Evolutionary conservation across 2,888 invertebrate genomes (phyloP), one percentile per base, ranked within the genome.

Genomic region (Micropterix aruncella): DNA sequence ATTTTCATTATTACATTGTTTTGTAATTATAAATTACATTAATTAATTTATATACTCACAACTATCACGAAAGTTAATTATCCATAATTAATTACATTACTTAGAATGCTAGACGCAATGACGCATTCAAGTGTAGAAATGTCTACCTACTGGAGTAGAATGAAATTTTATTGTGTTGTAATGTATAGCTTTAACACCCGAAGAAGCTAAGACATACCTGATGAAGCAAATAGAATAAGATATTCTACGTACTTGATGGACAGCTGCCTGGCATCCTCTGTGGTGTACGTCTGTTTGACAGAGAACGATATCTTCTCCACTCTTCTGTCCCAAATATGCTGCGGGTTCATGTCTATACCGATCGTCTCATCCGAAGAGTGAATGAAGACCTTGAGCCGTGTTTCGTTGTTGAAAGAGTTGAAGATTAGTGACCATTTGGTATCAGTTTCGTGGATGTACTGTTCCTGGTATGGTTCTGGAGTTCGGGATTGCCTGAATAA

Each of bases 211-310:
- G n/a, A n/a, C n/a, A n/a, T n/a, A n/a, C n/a, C n/a, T n/a, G n/a
- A n/a, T n/a, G n/a, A n/a, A n/a, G n/a, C n/a, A n/a, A n/a, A n/a
- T n/a, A n/a, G n/a, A n/a, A n/a, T n/a, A n/a, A n/a, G n/a, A n/a
- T n/a, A n/a, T n/a, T n/a, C n/a, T n/a, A 17, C 27, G 38, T 47
- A 50, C 50, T 51, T 51, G 15, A 70, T 60, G 2, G 71, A 70
- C 5, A 88, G 62, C 53, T 85, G 84, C 1, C 77, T 67, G 0
- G 84, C 83, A 55, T 84, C 83, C 46, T 76, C 74, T 0, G 84
- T 85, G 1, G 85, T 85, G 57, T 84, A 84, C 0, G 85, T 85
- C 56, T 82, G 79, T 55, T 83, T 83, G 17, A 83, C 79, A 0
- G 81, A 80, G 56, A 86, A 80, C 0, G 74, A 73, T 1, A 80